phyloP scores from a whole-genome alignment of 2,888 invertebrate species.

The Xylota segnis region DNA sequence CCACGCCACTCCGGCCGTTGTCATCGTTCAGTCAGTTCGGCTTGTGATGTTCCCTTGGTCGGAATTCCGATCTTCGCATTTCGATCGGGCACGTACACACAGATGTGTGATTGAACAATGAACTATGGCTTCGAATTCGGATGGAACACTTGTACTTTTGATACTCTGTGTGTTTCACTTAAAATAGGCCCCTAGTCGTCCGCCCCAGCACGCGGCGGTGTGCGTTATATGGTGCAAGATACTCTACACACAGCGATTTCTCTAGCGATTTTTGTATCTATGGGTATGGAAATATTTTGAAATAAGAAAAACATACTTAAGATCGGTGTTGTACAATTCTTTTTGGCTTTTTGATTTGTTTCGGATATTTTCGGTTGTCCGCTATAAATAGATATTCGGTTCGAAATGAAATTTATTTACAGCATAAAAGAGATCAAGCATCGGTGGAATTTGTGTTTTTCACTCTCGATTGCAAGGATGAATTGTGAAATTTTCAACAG shows the following conservation, averaged over 20 bases:
- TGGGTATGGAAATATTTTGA: constrained; percentile 74
- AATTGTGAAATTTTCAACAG: constrained; percentile 34
- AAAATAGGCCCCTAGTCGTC: constrained; percentile 51
- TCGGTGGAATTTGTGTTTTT: constrained; percentile 17
- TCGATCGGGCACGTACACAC: constrained; percentile 45
- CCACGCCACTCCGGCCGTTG: not conserved
- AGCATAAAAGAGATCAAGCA: constrained; percentile 43
- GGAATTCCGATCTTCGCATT: constrained; percentile 64
- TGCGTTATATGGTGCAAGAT: constrained; percentile 43
- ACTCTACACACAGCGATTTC: constrained; percentile 25
- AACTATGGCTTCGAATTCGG: constrained; percentile 52
- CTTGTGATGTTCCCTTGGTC: constrained; percentile 43
- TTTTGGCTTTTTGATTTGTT: constrained; percentile 60
- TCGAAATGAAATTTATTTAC: constrained; percentile 66
- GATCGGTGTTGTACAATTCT: constrained; percentile 66
- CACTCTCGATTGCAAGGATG: constrained; percentile 43
- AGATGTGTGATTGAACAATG: constrained; percentile 69
- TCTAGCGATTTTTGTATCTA: constrained; percentile 43
- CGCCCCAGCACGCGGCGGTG: constrained; percentile 38
- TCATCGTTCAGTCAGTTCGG: constrained; percentile 44
- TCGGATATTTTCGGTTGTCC: constrained; percentile 64
- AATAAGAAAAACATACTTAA: constrained; percentile 69
- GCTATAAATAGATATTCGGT: constrained; percentile 62
- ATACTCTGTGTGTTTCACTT: constrained; percentile 28
- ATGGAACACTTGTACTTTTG: constrained; percentile 73